Percentiles rank a stretch among this genome's conserved stretches.
Conservation (phyloP, 2,113 vertebrate genomes). For the Octodon degus region DNA sequence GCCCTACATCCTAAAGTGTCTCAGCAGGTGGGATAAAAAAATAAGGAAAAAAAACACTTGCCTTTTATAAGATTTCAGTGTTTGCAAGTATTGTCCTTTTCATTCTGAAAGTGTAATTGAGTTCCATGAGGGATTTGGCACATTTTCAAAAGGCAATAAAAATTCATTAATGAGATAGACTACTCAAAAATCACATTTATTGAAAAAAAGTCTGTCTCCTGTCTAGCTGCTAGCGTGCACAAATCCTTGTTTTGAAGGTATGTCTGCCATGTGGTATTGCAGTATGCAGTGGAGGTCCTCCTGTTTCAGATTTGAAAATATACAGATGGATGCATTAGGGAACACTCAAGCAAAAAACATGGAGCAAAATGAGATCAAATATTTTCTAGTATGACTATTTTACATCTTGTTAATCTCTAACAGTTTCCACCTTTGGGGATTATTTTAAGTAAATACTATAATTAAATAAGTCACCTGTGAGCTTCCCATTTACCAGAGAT, state of each 20-base stretch:
- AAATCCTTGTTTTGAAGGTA: conserved; percentile 36
- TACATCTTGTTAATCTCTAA: background rate
- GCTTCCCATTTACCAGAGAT: background rate
- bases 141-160: conserved; percentile 40
- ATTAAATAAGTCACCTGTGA: background rate
- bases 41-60: background rate
- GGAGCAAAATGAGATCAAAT: background rate
- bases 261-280: background rate
- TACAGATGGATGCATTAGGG: background rate
- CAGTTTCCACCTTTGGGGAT: background rate
- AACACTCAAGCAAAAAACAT: background rate
- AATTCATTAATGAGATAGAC: conserved; percentile 55
- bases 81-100: conserved; percentile 48
- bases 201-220: conserved; percentile 66
- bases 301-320: background rate
- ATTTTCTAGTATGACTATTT: conserved; percentile 17
- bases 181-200: conserved; percentile 51
- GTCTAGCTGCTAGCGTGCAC: background rate
- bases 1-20: conserved; percentile 25
- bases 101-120: conserved; percentile 59
- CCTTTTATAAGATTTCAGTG: conserved; percentile 11
- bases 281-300: background rate
- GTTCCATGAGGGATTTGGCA: conserved; percentile 66
- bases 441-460: conserved; percentile 8
- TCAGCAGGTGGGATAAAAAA: background rate